These are phyloP conservation scores for Notothenia rossii DNA, from an alignment of 2,113 vertebrate species.

Conservation along the genomic window DNA sequence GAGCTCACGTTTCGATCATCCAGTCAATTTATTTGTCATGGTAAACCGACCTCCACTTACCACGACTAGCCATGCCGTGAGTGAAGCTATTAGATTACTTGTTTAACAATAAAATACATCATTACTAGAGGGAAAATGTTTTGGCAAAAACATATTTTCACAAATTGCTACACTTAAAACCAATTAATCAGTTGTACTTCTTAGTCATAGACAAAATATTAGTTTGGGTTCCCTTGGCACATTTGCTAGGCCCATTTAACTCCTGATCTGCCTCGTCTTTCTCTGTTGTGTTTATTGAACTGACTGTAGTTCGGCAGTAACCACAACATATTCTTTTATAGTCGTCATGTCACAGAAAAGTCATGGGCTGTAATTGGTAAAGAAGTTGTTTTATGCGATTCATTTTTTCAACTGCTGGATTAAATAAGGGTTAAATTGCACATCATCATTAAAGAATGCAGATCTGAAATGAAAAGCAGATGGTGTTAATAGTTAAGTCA, in stretches of 20 bases:
- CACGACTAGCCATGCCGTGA: constrained; percentile 63
- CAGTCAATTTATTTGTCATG: constrained; percentile 62
- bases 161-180: constrained; percentile 76
- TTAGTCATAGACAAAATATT: constrained; percentile 72
- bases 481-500: constrained; percentile 46
- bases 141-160: constrained; percentile 72
- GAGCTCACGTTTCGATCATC: constrained; percentile 45
- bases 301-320: constrained; percentile 7
- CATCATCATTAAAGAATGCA: constrained; percentile 39
- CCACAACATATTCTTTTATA: constrained; percentile 17
- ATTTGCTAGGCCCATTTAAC: constrained; percentile 53
- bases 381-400: constrained; percentile 8
- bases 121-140: constrained; percentile 69
- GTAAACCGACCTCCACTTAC: constrained; percentile 6
- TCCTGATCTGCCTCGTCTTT: neutral
- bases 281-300: neutral
- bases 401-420: constrained; percentile 33
- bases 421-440: constrained; percentile 51
- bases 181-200: constrained; percentile 73
- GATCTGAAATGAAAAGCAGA: constrained; percentile 45
- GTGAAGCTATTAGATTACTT: constrained; percentile 71
- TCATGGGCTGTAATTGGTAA: constrained; percentile 3
- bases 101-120: constrained; percentile 72
- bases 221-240: constrained; percentile 64
- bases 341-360: neutral